Percentiles rank a stretch among this genome's conserved stretches.
Evolutionary conservation across 2,797 vertebrate genomes (phyloP).

Genomic region (Sebastes umbrosus): DNA sequence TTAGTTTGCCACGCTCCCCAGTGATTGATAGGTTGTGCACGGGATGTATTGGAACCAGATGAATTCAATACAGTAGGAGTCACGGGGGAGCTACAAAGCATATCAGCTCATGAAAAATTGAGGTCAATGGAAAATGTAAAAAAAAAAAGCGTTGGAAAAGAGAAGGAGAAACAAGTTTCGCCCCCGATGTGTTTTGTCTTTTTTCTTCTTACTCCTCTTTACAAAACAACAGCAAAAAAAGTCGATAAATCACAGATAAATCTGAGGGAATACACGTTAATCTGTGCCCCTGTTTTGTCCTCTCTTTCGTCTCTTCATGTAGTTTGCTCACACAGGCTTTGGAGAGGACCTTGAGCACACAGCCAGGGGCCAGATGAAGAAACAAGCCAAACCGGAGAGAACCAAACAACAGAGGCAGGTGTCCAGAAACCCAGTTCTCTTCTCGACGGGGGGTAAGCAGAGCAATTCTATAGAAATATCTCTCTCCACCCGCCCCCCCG

Average conservation of each 20-base stretch:
- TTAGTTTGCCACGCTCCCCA: slow-evolving; percentile 83
- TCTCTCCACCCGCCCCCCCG: slow-evolving; percentile 3
- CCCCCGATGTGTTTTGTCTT: slow-evolving; percentile 33
- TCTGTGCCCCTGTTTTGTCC: slow-evolving; percentile 21
- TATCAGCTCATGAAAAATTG: slow-evolving; percentile 85
- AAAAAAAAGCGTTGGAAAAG: slow-evolving; percentile 45
- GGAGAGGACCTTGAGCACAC: slow-evolving; percentile 66
- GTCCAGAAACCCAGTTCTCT: slow-evolving; percentile 68
- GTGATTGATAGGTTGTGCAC: slow-evolving; percentile 87
- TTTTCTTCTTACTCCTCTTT: slow-evolving; percentile 16
- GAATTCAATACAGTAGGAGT: slow-evolving; percentile 84
- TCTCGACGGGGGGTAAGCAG: slow-evolving; percentile 71
- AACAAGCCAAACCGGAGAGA: slow-evolving; percentile 59
- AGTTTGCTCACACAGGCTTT: slow-evolving; percentile 62
- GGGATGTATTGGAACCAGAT: slow-evolving; percentile 86
- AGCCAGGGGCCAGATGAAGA: slow-evolving; percentile 66
- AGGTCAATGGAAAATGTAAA: slow-evolving; percentile 81
- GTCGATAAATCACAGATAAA: slow-evolving; percentile 47
- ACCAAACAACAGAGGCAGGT: slow-evolving; percentile 72
- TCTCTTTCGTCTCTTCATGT: slow-evolving; percentile 46
- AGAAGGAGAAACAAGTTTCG: slow-evolving; percentile 67
- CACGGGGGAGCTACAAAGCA: slow-evolving; percentile 80
- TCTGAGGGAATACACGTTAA: slow-evolving; percentile 41
- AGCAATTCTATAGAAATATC: slow-evolving; percentile 50
- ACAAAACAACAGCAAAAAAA: slow-evolving; percentile 43